Evolutionary conservation across 2,113 vertebrate genomes (phyloP), one percentile per base, ranked within the genome.

Genomic region (Sylvietta virens): DNA sequence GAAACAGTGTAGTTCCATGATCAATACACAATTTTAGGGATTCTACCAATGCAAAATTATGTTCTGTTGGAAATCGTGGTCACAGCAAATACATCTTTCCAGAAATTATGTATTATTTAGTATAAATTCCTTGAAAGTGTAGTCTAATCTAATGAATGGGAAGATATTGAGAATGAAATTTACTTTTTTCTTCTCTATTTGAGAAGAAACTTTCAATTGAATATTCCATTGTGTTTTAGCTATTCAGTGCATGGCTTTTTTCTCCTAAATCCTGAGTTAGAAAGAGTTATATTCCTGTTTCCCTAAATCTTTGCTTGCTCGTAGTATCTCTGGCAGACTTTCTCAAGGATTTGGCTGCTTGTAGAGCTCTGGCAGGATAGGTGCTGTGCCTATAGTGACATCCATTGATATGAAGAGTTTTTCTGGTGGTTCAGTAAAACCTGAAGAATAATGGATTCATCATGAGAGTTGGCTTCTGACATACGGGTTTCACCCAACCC

Each of bases 251-350:
- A 13, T 21, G 28, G 6, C 18, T 78, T 6, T 60, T 91, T 83
- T 61, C 54, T 91, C 79, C 79, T 66, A 86, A 90, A 72, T 77
- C 67, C 39, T 81, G n/a, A 82, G 24, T 65, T 89, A 57, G 74
- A 88, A 91, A 86, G 45, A 62, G 51, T 40, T 54, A 17, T 60
- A 67, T 86, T 86, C 30, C 79, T n/a, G 48, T 64, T 92, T 60
- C 47, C 47, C 67, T 47, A 24, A 11, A 3, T 48, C 62, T 88
- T 81, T 65, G 16, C 65, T 67, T 5, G 3, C 39, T 16, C 40
- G 3, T 89, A 73, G 13, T 67, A 78, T 79, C 58, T 47, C 22
- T 79, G 26, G 78, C 16, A 57, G 73, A 65, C 35, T 90, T 85
- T 60, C 65, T 45, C 6, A 17, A 83, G 90, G 91, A 26, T 27